Conservation (phyloP, 2,113 vertebrate genomes). For the Rhineura floridana region DNA sequence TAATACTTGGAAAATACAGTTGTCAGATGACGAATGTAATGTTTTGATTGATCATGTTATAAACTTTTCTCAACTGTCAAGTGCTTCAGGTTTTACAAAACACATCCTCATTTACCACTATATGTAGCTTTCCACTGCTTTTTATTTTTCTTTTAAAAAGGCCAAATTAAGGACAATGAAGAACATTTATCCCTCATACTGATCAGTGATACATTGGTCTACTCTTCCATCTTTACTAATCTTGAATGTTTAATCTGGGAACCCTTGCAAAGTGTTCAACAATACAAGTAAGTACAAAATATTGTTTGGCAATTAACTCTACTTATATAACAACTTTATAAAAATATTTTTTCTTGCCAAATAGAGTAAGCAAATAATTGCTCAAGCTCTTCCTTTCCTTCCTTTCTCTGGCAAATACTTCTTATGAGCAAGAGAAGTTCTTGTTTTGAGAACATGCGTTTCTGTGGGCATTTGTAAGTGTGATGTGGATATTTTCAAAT, state of each 20-base stretch:
- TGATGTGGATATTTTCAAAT: background rate
- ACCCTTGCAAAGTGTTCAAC: background rate
- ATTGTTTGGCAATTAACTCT: background rate
- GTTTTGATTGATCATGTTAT: background rate
- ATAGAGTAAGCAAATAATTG: background rate
- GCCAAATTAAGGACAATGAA: background rate
- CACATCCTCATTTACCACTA: background rate
- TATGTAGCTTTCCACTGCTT: background rate
- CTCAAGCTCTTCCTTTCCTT: background rate
- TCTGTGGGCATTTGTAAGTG: background rate
- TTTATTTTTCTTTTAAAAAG: background rate
- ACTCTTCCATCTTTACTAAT: background rate
- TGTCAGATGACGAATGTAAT: background rate
- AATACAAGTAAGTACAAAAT: background rate
- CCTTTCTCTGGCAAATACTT: background rate
- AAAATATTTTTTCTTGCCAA: background rate
- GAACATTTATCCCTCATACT: background rate
- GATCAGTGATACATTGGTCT: background rate
- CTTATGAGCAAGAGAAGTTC: background rate
- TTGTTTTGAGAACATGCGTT: background rate
- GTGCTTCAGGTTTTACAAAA: background rate
- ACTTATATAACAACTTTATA: background rate
- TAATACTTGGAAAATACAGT: background rate
- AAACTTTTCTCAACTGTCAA: background rate
- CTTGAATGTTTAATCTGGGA: background rate